Base-by-base conservation (phyloP, 1,140 invertebrate genomes). In the Drosophila kurseongensis region DNA sequence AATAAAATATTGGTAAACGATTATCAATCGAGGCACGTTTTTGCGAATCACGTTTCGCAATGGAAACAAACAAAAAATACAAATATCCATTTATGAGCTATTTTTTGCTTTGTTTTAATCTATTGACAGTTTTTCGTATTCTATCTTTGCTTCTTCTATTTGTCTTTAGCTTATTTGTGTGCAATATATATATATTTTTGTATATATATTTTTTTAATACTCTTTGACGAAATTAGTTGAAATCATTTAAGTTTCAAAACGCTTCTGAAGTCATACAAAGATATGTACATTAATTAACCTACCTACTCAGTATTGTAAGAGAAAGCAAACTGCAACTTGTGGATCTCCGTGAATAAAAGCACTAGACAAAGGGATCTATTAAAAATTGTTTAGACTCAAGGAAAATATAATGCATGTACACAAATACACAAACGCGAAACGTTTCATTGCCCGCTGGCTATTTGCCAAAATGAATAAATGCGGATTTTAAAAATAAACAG, bases 1-100 rank as follows among this genome's bases (percentile, higher is more conserved):
- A 63, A 63, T 69, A 63, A 54, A 57, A 40, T 59, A 52, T 48
- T 45, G 18, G 35, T 12, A 50, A 74, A 52, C 40, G 55, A 65
- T 82, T 79, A 75, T 67, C 68, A 75, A 61, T 65, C 62, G 56
- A 48, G 69, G 69, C 82, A 86, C 82, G 79, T 82, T 82, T 82
- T 75, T 45, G 57, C 79, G 48, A 78, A 76, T 76, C 75, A 77
- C 75, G 82, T 82, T 88, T 88, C 45, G 47, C 40, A 52, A 50
- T 55, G 52, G 42, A 78, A 42, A 56, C 66, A 52, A 54, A 59
- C 51, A 50, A 69, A 47, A 52, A 29, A 66, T 67, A 44, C 29
- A 41, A 42, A 56, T 60, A 10, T 60, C 10, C 10, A 41, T 69
- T 23, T 23, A 23, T 23, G 23, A 51, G 36, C 14, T 32, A 23